These are phyloP conservation scores for Drosophila koepferae DNA, from an alignment of 2,888 invertebrate genomes.

Conservation along the genomic window DNA sequence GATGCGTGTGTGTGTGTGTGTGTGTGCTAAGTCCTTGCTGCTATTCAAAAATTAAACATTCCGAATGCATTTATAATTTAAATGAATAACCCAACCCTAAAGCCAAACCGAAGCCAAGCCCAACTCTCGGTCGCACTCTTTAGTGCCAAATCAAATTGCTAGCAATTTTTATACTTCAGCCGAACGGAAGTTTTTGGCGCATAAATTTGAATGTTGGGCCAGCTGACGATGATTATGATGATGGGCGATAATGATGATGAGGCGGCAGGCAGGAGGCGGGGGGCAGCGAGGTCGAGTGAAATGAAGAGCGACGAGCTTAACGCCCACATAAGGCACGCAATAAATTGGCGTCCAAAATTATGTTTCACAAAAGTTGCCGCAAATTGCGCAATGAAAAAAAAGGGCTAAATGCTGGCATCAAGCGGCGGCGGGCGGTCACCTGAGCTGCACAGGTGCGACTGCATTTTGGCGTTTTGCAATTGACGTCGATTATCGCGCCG, in stretches of 20 bases:
- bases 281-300: constrained; percentile 8
- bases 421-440: constrained; percentile 1
- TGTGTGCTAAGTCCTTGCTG: constrained; percentile 15
- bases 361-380: constrained; percentile 74
- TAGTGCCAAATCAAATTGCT: constrained; percentile 57
- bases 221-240: constrained; percentile 31
- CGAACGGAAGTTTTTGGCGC: constrained; percentile 79
- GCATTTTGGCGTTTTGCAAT: constrained; percentile 60
- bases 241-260: constrained; percentile 24
- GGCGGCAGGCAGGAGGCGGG: not conserved
- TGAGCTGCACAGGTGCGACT: constrained; percentile 15
- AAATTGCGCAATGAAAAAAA: constrained; percentile 73
- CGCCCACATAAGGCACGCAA: constrained; percentile 59
- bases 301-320: constrained; percentile 24
- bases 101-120: constrained; percentile 13
- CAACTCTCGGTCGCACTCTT: constrained; percentile 3
- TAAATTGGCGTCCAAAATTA: constrained; percentile 70
- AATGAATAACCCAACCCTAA: constrained; percentile 71
- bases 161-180: constrained; percentile 69
- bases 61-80: constrained; percentile 82
- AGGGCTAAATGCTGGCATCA: too few species aligned
- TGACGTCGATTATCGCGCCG: constrained; percentile 77
- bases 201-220: constrained; percentile 72
- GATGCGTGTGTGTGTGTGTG: constrained; percentile 25
- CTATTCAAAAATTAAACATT: constrained; percentile 81